Conservation (phyloP, 2,113 vertebrate genomes). For the Andinoacara biseriatus region DNA sequence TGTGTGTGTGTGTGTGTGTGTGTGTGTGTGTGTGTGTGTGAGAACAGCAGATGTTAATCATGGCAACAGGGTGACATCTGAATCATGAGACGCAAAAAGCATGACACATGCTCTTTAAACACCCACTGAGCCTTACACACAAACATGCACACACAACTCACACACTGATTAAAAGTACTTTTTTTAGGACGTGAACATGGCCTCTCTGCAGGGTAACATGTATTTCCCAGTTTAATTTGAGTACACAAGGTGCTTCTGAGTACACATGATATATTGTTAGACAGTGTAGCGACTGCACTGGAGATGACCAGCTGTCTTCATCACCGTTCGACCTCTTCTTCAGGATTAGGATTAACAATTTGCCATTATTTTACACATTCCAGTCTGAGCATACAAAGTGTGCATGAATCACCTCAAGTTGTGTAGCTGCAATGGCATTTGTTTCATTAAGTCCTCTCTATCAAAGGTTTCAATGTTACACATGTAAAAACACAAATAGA, state of each 20-base stretch:
- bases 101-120: conserved; percentile 20
- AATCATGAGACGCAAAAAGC: conserved; percentile 27
- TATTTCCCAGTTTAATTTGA: background rate
- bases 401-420: background rate
- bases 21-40: background rate
- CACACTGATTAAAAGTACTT: too few relatives aligned
- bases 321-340: background rate
- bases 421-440: background rate
- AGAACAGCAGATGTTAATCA: conserved; percentile 22
- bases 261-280: background rate
- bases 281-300: background rate
- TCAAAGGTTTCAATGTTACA: background rate
- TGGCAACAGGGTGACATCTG: conserved; percentile 23
- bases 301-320: background rate
- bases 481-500: background rate
- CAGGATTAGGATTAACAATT: background rate
- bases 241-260: background rate
- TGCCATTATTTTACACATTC: background rate
- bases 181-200: background rate
- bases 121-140: background rate
- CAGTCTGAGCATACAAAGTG: background rate
- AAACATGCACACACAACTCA: background rate
- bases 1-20: background rate
- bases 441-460: background rate
- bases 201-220: background rate